Conservation (phyloP, 2,113 vertebrate species). For the Mionectes macconnelli region DNA sequence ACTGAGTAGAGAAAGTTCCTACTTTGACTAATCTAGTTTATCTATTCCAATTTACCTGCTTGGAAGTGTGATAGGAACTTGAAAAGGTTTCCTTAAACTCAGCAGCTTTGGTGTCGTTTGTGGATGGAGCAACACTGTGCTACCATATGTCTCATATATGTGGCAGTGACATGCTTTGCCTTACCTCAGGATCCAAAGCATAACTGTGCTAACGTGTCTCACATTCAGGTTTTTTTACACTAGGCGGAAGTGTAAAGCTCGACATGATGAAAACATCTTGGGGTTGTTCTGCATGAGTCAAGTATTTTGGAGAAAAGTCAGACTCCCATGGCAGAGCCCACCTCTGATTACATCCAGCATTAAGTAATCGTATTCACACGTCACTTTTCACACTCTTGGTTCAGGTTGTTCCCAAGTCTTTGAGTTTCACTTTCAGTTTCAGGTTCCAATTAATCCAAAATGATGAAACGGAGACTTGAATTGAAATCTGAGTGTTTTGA, state of each 20-base stretch:
- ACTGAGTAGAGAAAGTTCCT: background rate
- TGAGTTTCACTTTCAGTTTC: constrained; percentile 54
- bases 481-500: constrained; percentile 10
- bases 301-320: background rate
- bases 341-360: background rate
- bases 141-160: background rate
- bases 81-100: background rate
- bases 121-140: background rate
- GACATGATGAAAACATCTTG: background rate
- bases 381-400: background rate
- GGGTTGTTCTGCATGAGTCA: background rate
- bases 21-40: background rate
- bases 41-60: background rate
- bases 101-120: background rate
- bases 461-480: constrained; percentile 16
- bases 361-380: background rate
- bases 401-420: constrained; percentile 14
- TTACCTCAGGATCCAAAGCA: background rate
- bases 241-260: background rate
- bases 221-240: background rate
- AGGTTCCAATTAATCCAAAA: constrained; percentile 36
- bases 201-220: background rate
- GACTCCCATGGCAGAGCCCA: background rate
- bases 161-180: background rate
- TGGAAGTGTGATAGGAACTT: background rate